Conservation (phyloP, 2,113 vertebrate genomes). For the Pelobates fuscus region DNA sequence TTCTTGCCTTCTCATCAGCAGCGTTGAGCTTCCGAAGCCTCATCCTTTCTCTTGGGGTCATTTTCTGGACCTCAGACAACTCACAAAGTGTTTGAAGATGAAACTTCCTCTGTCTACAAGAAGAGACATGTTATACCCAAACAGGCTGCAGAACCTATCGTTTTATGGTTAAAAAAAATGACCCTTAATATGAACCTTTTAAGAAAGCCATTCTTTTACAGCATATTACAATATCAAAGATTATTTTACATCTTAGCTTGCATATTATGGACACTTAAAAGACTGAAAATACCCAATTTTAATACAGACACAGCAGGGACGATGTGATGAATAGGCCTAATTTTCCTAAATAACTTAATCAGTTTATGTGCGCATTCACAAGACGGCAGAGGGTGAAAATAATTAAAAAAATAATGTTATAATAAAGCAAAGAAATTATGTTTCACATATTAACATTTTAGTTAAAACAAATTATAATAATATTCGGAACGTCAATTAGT, state of each 20-base stretch:
- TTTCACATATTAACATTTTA: slow-evolving; percentile 2
- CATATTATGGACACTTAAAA: slow-evolving; percentile 19
- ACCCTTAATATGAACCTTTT: neutral
- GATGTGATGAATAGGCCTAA: slow-evolving; percentile 32
- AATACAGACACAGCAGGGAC: slow-evolving; percentile 28
- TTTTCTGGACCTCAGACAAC: slow-evolving; percentile 77
- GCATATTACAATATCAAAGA: slow-evolving; percentile 15
- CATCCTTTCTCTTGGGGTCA: slow-evolving; percentile 79
- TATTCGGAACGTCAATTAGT: too few species aligned
- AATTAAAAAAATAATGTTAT: slow-evolving; percentile 35
- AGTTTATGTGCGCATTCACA: slow-evolving; percentile 24
- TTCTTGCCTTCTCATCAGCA: slow-evolving; percentile 71
- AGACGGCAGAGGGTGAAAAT: slow-evolving; percentile 25
- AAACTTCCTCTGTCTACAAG: slow-evolving; percentile 71
- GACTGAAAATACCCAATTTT: slow-evolving; percentile 3
- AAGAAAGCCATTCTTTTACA: slow-evolving; percentile 3
- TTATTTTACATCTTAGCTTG: slow-evolving; percentile 23
- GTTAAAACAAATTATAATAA: neutral
- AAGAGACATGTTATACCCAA: too few species aligned
- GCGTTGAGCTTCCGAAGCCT: slow-evolving; percentile 74
- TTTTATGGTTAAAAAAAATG: too few species aligned
- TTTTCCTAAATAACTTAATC: slow-evolving; percentile 38
- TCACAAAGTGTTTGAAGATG: slow-evolving; percentile 78
- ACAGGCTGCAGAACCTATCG: too few species aligned
- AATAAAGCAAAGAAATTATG: slow-evolving; percentile 20